These are phyloP conservation scores for Emys orbicularis DNA, from an alignment of 2,797 vertebrate genomes.

Conservation along the genomic window DNA sequence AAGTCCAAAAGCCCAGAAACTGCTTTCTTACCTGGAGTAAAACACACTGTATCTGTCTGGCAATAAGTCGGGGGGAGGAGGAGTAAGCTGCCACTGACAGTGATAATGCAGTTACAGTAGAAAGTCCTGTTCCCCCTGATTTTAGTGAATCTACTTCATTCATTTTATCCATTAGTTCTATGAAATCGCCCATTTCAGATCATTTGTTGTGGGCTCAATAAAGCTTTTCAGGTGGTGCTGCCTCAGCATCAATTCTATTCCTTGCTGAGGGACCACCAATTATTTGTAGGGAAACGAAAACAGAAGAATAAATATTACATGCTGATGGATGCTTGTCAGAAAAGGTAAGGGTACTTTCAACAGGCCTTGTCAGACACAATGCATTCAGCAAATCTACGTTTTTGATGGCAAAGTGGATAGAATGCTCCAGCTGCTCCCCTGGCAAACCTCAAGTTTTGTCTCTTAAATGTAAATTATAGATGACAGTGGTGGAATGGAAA, in stretches of 20 bases:
- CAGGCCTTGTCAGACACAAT: conserved; percentile 75
- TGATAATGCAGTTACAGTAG: conserved; percentile 7
- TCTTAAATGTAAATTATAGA: conserved; percentile 84
- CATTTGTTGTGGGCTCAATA: conserved; percentile 31
- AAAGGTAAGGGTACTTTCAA: conserved; percentile 72
- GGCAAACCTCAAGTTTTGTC: conserved; percentile 80
- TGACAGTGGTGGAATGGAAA: conserved; percentile 80
- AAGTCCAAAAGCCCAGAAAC: not conserved
- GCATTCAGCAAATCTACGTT: conserved; percentile 73
- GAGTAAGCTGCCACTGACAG: not conserved
- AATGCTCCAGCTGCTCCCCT: conserved; percentile 80
- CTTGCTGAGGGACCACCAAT: conserved; percentile 70
- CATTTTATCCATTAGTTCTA: conserved; percentile 41
- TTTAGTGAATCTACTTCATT: conserved; percentile 41
- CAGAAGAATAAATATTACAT: conserved; percentile 82
- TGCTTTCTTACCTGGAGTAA: not conserved
- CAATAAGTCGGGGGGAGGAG: not conserved
- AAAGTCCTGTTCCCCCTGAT: not conserved
- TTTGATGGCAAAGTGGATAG: conserved; percentile 76
- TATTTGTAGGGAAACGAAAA: conserved; percentile 75
- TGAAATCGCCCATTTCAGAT: conserved; percentile 53
- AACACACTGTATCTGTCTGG: not conserved
- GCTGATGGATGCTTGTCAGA: conserved; percentile 81
- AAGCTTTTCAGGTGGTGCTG: conserved; percentile 61
- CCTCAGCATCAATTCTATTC: conserved; percentile 71